phyloP scores from a whole-genome alignment of 2,797 vertebrate species.

The Halcyon chelicuti region DNA sequence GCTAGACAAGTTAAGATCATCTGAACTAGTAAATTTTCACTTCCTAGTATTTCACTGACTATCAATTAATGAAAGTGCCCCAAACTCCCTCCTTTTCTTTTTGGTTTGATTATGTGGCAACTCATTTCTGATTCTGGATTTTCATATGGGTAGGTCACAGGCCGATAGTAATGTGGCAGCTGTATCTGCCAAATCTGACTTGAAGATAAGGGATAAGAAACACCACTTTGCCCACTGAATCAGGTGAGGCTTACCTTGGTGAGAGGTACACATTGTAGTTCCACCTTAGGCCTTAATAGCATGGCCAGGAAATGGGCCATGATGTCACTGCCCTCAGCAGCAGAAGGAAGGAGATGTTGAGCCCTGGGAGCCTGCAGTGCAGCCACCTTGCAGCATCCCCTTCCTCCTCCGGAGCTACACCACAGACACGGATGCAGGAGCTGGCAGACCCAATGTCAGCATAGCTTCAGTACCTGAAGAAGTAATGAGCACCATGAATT shows the following conservation, averaged over 20 bases:
- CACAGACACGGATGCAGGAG: not conserved
- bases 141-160: not conserved
- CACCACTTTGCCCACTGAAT: not conserved
- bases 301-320: not conserved
- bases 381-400: not conserved
- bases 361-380: accelerated
- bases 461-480: not conserved
- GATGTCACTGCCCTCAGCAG: accelerated
- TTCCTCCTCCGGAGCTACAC: not conserved
- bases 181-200: not conserved
- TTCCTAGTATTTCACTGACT: not conserved
- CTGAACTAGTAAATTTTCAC: not conserved
- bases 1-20: not conserved
- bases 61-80: not conserved
- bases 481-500: not conserved
- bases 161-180: not conserved
- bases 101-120: not conserved
- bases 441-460: not conserved
- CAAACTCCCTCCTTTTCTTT: not conserved
- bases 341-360: not conserved
- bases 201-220: not conserved
- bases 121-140: not conserved
- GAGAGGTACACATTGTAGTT: not conserved
- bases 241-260: not conserved
- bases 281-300: not conserved